Evolutionary conservation across 2,797 vertebrate species (phyloP).

Genomic region (Pteronotus mesoamericanus): DNA sequence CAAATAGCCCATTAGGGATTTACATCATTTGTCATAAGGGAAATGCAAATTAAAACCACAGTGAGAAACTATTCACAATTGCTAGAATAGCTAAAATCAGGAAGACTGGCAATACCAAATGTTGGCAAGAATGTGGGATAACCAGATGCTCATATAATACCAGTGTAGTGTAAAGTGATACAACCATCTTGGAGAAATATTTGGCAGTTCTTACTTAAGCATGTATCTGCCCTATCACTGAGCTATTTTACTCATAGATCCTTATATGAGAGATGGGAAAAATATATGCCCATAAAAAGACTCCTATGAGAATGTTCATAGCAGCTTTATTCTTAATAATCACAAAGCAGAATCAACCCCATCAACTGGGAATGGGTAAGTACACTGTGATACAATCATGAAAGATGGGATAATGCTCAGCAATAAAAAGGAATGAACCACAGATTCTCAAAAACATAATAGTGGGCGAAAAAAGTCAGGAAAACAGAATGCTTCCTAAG

Average conservation of each 20-base stretch:
- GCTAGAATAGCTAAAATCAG: background rate
- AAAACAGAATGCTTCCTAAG: background rate
- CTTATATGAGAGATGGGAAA: background rate
- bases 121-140: background rate
- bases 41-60: constrained; percentile 8
- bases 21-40: background rate
- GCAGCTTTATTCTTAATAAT: background rate
- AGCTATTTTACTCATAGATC: background rate
- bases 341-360: background rate
- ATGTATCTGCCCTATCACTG: background rate
- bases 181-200: background rate
- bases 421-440: background rate
- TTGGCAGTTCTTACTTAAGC: background rate
- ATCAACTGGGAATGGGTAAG: background rate
- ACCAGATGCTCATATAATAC: background rate
- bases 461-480: background rate
- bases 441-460: background rate
- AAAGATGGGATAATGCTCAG: background rate
- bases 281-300: background rate
- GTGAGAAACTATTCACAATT: background rate
- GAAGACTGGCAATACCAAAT: background rate
- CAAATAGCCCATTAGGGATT: background rate
- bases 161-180: background rate
- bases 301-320: background rate
- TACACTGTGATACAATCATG: background rate